These are phyloP conservation scores for Eulemur mongoz DNA, from an alignment of 2,797 vertebrate genomes.

Conservation along the genomic window DNA sequence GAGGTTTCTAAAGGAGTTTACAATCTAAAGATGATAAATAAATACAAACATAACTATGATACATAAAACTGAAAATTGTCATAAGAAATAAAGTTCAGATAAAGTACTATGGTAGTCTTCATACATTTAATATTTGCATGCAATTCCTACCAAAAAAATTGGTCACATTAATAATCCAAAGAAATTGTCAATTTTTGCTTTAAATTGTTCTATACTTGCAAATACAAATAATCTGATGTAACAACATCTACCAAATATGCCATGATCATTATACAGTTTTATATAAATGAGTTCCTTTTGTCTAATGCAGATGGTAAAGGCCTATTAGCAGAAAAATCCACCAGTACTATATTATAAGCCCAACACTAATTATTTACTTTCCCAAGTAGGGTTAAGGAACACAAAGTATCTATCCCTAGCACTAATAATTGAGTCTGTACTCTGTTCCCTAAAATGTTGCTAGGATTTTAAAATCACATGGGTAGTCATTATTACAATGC, in stretches of 20 bases:
- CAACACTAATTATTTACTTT: neutral
- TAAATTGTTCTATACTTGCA: neutral
- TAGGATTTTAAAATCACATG: neutral
- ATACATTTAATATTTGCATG: neutral
- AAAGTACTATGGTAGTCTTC: neutral
- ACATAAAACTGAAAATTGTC: neutral
- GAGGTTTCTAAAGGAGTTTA: neutral
- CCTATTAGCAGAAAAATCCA: neutral
- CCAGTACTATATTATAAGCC: neutral
- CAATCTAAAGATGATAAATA: neutral
- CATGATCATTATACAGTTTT: neutral
- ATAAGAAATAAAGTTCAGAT: neutral
- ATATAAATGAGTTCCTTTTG: neutral
- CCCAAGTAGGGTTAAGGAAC: neutral
- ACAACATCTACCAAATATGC: neutral
- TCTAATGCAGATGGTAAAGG: neutral
- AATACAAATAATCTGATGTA: slow-evolving; percentile 9
- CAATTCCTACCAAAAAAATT: neutral
- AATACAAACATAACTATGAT: neutral
- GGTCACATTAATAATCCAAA: neutral
- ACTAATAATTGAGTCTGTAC: neutral
- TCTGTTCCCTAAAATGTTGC: neutral
- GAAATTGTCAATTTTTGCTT: neutral
- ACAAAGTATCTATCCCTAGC: neutral
- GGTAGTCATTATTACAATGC: neutral